Conservation (phyloP, 2,797 vertebrate genomes). For the Esox lucius region DNA sequence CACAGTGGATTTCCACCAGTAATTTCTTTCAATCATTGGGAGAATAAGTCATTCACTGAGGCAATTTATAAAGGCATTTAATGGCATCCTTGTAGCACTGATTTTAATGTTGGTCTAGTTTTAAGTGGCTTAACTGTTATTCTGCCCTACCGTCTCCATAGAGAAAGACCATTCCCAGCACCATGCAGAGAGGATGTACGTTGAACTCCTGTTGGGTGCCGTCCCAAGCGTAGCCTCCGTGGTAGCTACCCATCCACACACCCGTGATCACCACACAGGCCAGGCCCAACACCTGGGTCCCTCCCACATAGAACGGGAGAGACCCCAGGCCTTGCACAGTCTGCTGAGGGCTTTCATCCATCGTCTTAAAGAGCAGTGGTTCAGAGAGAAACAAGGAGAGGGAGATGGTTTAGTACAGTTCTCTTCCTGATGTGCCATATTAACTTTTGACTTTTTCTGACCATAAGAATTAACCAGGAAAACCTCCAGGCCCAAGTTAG, state of each 20-base stretch:
- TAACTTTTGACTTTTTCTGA: neutral
- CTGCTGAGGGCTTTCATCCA: conserved; percentile 57
- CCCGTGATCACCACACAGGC: conserved; percentile 70
- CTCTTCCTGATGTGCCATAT: neutral
- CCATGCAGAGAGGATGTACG: conserved; percentile 84
- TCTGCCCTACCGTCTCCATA: conserved; percentile 72
- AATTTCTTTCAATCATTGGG: neutral
- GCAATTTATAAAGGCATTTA: neutral
- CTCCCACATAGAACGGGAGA: conserved; percentile 71
- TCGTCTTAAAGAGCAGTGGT: conserved; percentile 30
- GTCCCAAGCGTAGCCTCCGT: conserved; percentile 81
- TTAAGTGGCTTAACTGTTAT: neutral
- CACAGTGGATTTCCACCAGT: too few relatives aligned
- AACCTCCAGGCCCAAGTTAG: neutral
- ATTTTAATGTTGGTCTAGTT: neutral
- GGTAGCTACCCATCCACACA: conserved; percentile 81
- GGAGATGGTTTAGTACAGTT: neutral
- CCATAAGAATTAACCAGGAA: neutral
- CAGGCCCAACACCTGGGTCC: conserved; percentile 81
- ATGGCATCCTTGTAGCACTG: neutral
- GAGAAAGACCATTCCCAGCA: conserved; percentile 83
- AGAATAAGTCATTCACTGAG: neutral
- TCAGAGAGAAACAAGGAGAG: neutral
- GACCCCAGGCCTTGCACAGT: conserved; percentile 52
- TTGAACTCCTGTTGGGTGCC: conserved; percentile 75